Base-by-base conservation (phyloP, 2,888 invertebrate genomes). In the Drosophila pseudotalamancana region DNA sequence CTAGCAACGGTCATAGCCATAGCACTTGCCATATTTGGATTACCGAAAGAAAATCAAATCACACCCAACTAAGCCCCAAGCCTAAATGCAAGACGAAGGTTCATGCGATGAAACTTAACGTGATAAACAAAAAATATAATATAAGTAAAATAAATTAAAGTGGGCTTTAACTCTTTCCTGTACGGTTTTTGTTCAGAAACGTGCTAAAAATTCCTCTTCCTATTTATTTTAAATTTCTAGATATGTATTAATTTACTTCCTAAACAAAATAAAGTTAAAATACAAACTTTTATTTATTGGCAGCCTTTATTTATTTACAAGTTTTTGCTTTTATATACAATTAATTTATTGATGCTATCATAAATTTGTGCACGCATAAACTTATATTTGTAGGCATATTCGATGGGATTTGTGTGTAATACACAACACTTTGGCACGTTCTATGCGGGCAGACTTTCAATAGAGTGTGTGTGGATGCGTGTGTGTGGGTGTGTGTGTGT, bases 21-120 rank as follows among this genome's bases (percentile, higher is more conserved):
- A 49, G 59, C 80, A 86, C 84, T 79, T 80, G 75, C 79, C 87
- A 74, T 74, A 87, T 84, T 84, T 87, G 82, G 61, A 64, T 70
- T 53, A 56, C 63, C 60, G 55, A 37, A 40, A 27, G 21, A 40
- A 21, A 37, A 32, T 14, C 61, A 35, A 4, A 29, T 14, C 34
- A 48, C 64, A 56, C 50, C 40, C 40, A 66, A 57, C 23, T 12
- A 29, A 55, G 18, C 16, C 59, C 21, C 37, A 39, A 56, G 31
- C 31, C 18, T 14, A 55, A 60, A 60, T 64, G 19, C 32, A 31
- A 59, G n/a, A 9, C 8, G 19, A 1, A 39, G n/a, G 77, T 69
- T 83, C 48, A 72, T 72, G 29, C 55, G 50, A 3, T 0, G 3
- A 0, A 8, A 1, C n/a, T 31, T 39, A n/a, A 1, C 66, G 18